Base-by-base conservation (phyloP, 2,113 vertebrate genomes). In the Xiphophorus hellerii region DNA sequence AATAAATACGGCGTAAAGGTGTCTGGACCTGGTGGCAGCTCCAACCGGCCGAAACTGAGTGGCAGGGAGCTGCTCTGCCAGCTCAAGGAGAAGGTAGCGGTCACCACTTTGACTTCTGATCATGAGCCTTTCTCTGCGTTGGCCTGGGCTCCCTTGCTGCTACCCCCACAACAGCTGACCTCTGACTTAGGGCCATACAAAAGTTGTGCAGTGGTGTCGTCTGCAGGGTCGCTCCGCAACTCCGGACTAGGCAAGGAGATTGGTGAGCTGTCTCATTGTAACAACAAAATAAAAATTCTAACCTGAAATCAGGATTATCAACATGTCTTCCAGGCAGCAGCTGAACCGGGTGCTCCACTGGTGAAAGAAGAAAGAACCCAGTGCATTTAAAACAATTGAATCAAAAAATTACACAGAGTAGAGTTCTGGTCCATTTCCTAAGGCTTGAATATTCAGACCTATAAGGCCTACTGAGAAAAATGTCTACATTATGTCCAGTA, bases 1-100 rank as follows among this genome's bases (percentile, higher is more conserved):
- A 95, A 95, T 69, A 95, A 94, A 76, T 95, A 95, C 3, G 93
- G 92, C 0, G 94, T 95, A 3, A 27, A 88, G 63, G 2, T 91
- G 25, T 83, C 86, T 0, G 85, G 78, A 7, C 85, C 82, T 0
- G 84, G 87, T 0, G 80, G 78, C 0, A 77, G 71, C 13, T 66
- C 82, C 13, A 44, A 61, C 70, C 42, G 65, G 3, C 81, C 61
- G 0, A 93, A 91, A 72, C 80, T 92, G 29, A 94, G 87, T 5
- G 92, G 92, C 0, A 73, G 89, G 0, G 67, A 93, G 81, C 92
- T 95, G 4, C 91, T 95, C 29, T 95, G 94, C 67, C 89, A 94
- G n/a, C 63, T 95, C 4, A 94, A 92, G 67, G 44, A 83, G 2
- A 91, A 73, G 44, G 91, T 94, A 0, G 77, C 88, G 54, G 86